Conservation (phyloP, 2,113 vertebrate genomes). For the Brienomyrus longianalis region DNA sequence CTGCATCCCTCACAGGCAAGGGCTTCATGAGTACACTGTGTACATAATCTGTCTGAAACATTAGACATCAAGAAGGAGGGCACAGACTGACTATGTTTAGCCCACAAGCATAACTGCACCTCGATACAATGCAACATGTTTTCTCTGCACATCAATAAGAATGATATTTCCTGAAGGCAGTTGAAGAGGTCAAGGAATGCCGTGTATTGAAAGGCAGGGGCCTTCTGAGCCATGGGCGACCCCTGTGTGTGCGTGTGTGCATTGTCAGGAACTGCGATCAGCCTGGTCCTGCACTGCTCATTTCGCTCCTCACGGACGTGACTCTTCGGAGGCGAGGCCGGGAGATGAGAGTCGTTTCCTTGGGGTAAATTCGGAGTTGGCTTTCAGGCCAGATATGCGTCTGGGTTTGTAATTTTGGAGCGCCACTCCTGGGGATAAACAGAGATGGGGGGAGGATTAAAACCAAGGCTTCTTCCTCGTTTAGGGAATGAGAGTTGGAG, state of each 20-base stretch:
- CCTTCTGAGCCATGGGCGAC: not conserved
- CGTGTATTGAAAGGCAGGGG: not conserved
- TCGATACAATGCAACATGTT: not conserved
- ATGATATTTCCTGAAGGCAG: constrained; percentile 3
- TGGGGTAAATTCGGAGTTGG: not conserved
- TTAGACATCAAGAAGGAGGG: not conserved
- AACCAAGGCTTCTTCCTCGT: not conserved
- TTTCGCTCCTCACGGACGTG: constrained; percentile 1
- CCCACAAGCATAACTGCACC: not conserved
- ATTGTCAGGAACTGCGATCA: not conserved
- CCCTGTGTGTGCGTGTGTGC: not conserved
- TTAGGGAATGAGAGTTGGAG: not conserved
- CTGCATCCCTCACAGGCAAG: not conserved
- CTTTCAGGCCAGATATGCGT: not conserved
- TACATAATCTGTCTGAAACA: not conserved
- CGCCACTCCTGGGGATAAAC: not conserved
- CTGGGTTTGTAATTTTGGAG: constrained; percentile 13
- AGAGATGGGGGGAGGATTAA: not conserved
- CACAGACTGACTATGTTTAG: not conserved
- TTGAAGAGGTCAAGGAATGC: constrained; percentile 4
- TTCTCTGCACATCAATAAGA: not conserved
- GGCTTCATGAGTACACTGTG: not conserved
- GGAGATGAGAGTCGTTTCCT: constrained; percentile 7
- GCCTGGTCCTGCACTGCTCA: not conserved
- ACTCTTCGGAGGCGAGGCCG: not conserved